Base-by-base conservation (phyloP, 2,113 vertebrate species). In the Zeus faber region DNA sequence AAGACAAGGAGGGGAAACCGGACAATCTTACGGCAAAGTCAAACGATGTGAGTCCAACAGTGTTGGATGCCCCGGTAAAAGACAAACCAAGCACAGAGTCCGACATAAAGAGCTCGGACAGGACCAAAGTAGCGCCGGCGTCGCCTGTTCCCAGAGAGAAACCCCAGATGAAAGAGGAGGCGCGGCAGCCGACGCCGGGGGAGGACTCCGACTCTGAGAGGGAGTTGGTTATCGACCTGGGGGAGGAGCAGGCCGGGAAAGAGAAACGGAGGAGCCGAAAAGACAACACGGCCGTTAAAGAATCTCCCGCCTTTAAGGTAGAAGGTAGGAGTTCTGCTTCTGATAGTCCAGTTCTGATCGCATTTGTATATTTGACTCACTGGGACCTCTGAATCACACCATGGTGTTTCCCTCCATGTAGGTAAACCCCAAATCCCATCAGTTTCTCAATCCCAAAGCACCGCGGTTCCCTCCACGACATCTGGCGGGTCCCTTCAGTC, bases 191-290 rank as follows among this genome's bases (percentile, higher is more conserved):
- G 3, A 84, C 85, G 0, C 58, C 82, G 4, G 87, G 91, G 6
- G 94, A 94, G 74, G 97, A 98, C 84, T 97, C 95, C 0, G 96
- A 99, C 76, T 99, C 96, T 0, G 97, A 99, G 81, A 93, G 92
- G 7, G 95, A 99, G 81, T 90, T 99, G 14, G 96, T 99, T 57
- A 99, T 99, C 47, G 97, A 99, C 62, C 87, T 99, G 0, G 97
- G 96, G 46, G 97, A 98, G 58, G 96, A 99, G 65, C 93, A 91
- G 39, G 88, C 90, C 53, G 85, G 92, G 50, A 91, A 91, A 65
- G 94, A 96, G 72, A 91, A 91, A 69, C 94, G 92, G 46, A 95
- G 93, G 86, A 87, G 61, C 70, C 94, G 89, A 84, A 98, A 94
- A 82, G 94, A 95, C 14, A 64, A 79, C 26, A 23, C 62, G 13